Conservation (phyloP, 2,888 invertebrate species). For the Uropetala carovei region DNA sequence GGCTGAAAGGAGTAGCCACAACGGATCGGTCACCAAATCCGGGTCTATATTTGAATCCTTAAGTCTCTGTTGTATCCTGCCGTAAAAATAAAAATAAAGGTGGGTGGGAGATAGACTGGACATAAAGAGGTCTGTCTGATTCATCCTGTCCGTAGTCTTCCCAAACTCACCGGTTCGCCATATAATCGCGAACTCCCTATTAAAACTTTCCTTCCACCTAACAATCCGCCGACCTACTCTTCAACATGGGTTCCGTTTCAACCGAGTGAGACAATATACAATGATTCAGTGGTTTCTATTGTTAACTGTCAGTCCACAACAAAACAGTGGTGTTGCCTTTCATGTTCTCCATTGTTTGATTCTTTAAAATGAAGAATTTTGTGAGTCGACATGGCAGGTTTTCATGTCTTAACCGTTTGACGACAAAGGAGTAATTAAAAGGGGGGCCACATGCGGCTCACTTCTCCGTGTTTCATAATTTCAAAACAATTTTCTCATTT, state of each 20-base stretch:
- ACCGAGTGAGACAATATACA: neutral
- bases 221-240: neutral
- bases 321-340: no score
- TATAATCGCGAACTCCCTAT: neutral
- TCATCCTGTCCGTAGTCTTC: constrained; percentile 22
- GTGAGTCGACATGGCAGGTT: no score
- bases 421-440: no score
- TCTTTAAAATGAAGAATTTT: no score
- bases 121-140: constrained; percentile 39
- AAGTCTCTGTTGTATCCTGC: constrained; percentile 52
- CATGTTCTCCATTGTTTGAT: no score
- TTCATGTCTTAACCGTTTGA: no score
- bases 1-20: constrained; percentile 45
- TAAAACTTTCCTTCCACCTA: neutral
- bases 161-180: neutral
- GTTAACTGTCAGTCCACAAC: no score
- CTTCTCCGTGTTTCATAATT: no score
- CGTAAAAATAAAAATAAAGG: constrained; percentile 52
- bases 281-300: neutral
- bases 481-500: no score
- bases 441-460: no score
- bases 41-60: constrained; percentile 63
- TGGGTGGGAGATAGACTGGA: constrained; percentile 58
- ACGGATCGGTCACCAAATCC: constrained; percentile 62
- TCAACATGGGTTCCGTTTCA: no score